A percentile compares a stretch with the other conserved stretches of the same genome.
Evolutionary conservation across 2,113 vertebrate genomes (phyloP).

Genomic region (Trinectes maculatus): DNA sequence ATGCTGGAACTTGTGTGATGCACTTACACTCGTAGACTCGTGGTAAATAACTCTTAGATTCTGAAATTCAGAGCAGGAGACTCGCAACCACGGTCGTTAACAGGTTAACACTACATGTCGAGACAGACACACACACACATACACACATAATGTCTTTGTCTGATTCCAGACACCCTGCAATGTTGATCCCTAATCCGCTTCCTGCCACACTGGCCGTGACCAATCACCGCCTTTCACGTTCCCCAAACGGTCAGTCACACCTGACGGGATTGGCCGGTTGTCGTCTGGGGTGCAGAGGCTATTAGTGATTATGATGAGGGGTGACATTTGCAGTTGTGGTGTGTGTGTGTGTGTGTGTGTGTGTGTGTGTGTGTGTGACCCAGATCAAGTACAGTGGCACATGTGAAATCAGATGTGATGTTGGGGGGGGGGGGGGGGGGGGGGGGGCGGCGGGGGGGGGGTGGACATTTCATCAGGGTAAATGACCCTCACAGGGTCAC

Average conservation of each 20-base stretch:
- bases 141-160: constrained; percentile 46
- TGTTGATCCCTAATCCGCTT: constrained; percentile 73
- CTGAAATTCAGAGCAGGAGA: too few relatives aligned
- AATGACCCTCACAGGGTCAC: neutral
- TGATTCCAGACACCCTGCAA: constrained; percentile 57
- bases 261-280: constrained; percentile 74
- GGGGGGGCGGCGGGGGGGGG: neutral
- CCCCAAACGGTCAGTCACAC: constrained; percentile 62
- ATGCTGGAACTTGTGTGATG: too few relatives aligned
- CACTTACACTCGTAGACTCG: too few relatives aligned
- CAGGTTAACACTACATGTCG: constrained; percentile 37
- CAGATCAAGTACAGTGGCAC: constrained; percentile 41
- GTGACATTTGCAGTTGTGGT: constrained; percentile 45
- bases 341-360: constrained; percentile 24
- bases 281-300: constrained; percentile 53
- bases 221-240: constrained; percentile 74
- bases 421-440: constrained; percentile 15
- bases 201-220: constrained; percentile 70
- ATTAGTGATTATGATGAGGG: constrained; percentile 64
- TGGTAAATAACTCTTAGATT: too few relatives aligned
- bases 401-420: constrained; percentile 45
- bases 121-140: neutral
- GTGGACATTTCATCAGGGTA: constrained; percentile 30
- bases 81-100: too few relatives aligned
- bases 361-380: constrained; percentile 52